Evolutionary conservation across 2,888 invertebrate genomes (phyloP).

Genomic region (Stenotaenia linearis): DNA sequence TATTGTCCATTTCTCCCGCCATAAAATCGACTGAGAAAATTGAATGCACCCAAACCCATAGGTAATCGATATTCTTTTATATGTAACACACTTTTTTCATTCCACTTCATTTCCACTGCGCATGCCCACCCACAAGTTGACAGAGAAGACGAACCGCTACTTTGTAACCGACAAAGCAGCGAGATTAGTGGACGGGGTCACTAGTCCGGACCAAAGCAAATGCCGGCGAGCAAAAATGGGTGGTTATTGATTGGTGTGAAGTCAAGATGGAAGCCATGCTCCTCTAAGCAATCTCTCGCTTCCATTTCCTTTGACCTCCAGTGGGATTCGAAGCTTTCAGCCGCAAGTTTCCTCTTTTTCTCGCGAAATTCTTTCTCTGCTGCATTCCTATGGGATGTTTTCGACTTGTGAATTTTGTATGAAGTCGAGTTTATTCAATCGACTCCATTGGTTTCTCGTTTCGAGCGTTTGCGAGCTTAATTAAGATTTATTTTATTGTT

Average conservation of each 20-base stretch:
- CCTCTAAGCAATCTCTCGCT: slow-evolving; percentile 5
- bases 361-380: neutral
- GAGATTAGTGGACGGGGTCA: neutral
- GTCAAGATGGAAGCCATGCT: slow-evolving; percentile 1
- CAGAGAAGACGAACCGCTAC: neutral
- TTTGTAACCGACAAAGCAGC: neutral
- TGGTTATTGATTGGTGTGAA: neutral
- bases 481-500: no score
- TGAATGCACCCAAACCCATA: neutral
- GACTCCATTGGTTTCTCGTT: neutral
- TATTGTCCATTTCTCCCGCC: neutral
- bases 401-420: neutral
- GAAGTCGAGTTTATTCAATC: neutral
- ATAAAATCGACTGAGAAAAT: neutral
- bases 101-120: neutral
- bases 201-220: neutral
- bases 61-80: neutral
- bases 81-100: neutral
- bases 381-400: neutral
- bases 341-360: neutral
- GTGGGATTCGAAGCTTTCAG: slow-evolving; percentile 2
- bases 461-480: no score
- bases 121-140: neutral
- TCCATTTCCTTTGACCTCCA: slow-evolving; percentile 12
- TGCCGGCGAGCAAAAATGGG: neutral